Evolutionary conservation across 2,888 invertebrate species (phyloP), one percentile per base, ranked within the genome.

Genomic region (Camptogramma bilineatum): DNA sequence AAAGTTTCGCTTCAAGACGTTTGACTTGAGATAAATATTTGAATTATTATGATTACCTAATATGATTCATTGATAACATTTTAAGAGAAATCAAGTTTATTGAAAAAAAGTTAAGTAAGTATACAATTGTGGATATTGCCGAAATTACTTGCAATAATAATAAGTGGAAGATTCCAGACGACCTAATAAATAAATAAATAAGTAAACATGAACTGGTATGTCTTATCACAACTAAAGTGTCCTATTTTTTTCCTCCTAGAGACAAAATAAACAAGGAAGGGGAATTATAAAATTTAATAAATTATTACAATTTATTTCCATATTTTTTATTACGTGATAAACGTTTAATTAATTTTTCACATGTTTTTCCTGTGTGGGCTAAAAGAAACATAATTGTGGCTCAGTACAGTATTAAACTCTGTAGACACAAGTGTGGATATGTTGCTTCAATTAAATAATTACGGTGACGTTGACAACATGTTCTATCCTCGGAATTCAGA

Each of bases 401-500:
- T 61, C 62, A 70, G 52, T 31, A 63, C 69, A 69, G 72, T 71
- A 39, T 58, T 21, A 56, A 54, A 53, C 31, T 63, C 34, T 62
- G 53, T 54, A 16, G 56, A 16, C 28, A 63, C 62, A 69, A 58
- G 73, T 56, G 62, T 48, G 64, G 74, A 69, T 60, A 60, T 58
- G 50, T 67, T 53, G 31, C 52, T 68, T 21, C 55, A 48, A 67
- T 58, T 42, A 44, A 52, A 53, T 54, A 46, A 31, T 62, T 64
- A 60, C 42, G 48, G 52, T 54, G 46, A 44, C 44, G 46, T 54
- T 31, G 51, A 52, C 39, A 77, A 71, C 54, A 82, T 83, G 83
- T 85, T 84, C 85, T 76, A 81, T 19, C 78, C 76, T 70, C 73
- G 72, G 8, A 73, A 76, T 34, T 66, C 81, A 0, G 77, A 82